phyloP scores from a whole-genome alignment of 2,888 invertebrate species.

The Lampropteryx suffumata region DNA sequence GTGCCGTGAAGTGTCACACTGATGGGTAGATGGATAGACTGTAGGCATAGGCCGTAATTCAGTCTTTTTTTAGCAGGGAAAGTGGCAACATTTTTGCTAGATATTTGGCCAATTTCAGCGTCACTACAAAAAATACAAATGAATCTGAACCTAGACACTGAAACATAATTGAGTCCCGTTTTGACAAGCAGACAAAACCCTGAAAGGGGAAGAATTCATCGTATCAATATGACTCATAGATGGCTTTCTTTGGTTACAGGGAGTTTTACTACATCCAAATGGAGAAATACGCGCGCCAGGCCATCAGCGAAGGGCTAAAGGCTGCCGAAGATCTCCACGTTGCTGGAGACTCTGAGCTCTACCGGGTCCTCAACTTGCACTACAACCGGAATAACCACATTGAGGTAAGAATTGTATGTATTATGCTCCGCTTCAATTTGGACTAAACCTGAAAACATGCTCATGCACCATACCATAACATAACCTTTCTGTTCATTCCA shows the following conservation, averaged over 20 bases:
- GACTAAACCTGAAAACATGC: no score
- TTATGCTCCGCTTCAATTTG: constrained; percentile 1
- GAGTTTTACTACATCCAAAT: constrained; percentile 99
- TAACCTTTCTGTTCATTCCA: constrained; percentile 64
- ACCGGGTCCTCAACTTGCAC: constrained; percentile 98
- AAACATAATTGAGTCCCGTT: neutral
- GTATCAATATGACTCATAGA: neutral
- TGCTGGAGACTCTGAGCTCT: constrained; percentile 97
- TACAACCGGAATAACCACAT: constrained; percentile 99
- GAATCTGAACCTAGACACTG: neutral
- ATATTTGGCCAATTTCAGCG: constrained; percentile 12
- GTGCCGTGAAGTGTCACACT: constrained; percentile 74
- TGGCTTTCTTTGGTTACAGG: constrained; percentile 83
- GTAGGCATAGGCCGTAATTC: constrained; percentile 34
- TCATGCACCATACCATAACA: no score
- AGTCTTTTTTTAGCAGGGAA: constrained; percentile 24
- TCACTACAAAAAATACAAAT: neutral
- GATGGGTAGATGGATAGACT: constrained; percentile 48
- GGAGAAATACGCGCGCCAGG: constrained; percentile 99
- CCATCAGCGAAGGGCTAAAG: constrained; percentile 97
- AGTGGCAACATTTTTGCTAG: constrained; percentile 18
- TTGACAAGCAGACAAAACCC: neutral
- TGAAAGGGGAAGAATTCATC: neutral
- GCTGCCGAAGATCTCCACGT: constrained; percentile 96
- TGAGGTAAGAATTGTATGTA: constrained; percentile 86